Evolutionary conservation across 2,888 invertebrate species (phyloP), one percentile per base, ranked within the genome.

Genomic region (Drosophila algonquin): DNA sequence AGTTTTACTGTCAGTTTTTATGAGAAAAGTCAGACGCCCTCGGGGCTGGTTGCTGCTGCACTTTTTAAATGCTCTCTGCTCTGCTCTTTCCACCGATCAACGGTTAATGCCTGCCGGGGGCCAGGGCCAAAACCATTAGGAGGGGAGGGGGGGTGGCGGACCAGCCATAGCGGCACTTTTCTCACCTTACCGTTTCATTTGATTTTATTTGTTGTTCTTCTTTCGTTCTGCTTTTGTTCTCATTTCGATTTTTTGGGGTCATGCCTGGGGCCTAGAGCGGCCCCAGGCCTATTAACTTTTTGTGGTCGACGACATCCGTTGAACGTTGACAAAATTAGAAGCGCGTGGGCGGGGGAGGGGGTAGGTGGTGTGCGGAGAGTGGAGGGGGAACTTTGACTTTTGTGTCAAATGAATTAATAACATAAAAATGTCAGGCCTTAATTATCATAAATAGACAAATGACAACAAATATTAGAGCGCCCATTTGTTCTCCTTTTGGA

Each of bases 371-470:
- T 7, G 27, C 50, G 50, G 58, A 65, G 58, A 65, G 55, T 55
- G 9, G 24, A 14, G 35, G 1, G 40, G 14, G 6, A n/a, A n/a
- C 40, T 40, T 40, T 40, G 40, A 40, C 40, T 75, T 65, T 76
- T 52, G 67, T 55, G 76, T 82, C 85, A 89, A 89, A 88, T 81
- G 82, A 89, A 88, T 89, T 87, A 88, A 89, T 83, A 87, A 77
- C 87, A 85, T 88, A 79, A 89, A 89, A 88, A 78, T 79, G 82
- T 89, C 89, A 85, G 77, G 75, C 74, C 83, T 86, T 86, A 87
- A 89, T 87, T 87, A 87, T 74, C 85, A 85, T 79, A 87, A 84
- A 85, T 87, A 81, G 81, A 71, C 68, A 71, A 89, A 87, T 70
- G 84, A 87, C 84, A 88, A 84, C 79, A 88, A 88, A 88, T 76